A percentile compares a stretch with the other conserved stretches of the same genome.
Evolutionary conservation across 1,140 invertebrate genomes (phyloP).

Genomic region (Nasonia vitripennis): DNA sequence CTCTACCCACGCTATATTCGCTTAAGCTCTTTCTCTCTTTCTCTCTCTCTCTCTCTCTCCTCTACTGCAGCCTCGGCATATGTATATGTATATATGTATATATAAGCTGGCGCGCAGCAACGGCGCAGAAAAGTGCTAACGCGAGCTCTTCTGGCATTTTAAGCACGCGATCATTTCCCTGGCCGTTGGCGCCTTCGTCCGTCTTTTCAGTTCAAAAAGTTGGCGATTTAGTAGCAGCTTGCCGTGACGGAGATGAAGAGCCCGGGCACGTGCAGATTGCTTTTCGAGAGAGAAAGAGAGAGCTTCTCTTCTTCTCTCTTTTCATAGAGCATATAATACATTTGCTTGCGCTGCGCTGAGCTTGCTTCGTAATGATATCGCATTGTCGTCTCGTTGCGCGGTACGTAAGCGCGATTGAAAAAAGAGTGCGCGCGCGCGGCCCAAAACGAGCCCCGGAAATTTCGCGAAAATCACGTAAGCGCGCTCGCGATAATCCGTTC

Average conservation of each 20-base stretch:
- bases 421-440: too few species aligned
- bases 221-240: conserved; percentile 54
- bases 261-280: conserved; percentile 5
- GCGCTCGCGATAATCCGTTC: background rate
- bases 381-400: too few species aligned
- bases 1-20: too few species aligned
- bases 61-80: too few species aligned
- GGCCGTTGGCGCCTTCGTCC: conserved; percentile 6
- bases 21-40: too few species aligned
- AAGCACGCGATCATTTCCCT: conserved; percentile 41
- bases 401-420: too few species aligned
- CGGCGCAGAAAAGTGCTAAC: background rate
- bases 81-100: too few species aligned
- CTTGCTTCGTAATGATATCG: too few species aligned
- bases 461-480: background rate
- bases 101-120: background rate
- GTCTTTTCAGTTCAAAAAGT: conserved; percentile 43
- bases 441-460: background rate
- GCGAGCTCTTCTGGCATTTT: conserved; percentile 30
- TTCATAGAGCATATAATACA: background rate
- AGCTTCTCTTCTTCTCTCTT: background rate
- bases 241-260: conserved; percentile 52
- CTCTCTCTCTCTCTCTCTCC: too few species aligned
- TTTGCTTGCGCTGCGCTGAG: too few species aligned
- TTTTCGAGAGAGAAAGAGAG: background rate